Base-by-base conservation (phyloP, 2,113 vertebrate genomes). In the Sclerurus mexicanus region DNA sequence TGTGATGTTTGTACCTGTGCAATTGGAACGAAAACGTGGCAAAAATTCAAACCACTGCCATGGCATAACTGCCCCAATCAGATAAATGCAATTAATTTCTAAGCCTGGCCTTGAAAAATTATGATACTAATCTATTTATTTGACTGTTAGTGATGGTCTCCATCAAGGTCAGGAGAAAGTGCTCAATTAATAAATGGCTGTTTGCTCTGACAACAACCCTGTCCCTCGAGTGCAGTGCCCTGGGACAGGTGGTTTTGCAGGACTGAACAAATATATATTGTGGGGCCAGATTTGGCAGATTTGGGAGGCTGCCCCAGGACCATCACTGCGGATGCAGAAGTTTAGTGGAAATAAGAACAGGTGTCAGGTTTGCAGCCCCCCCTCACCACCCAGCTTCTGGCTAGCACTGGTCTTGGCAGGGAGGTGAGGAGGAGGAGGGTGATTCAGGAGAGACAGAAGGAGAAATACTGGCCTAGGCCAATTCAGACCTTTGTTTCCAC, bases 21-120 rank as follows among this genome's bases (percentile, higher is more conserved):
- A 96, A 95, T 42, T 68, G 69, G 62, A 72, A 86, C 73, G 58
- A 84, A 92, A 97, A 95, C 7, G 67, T 95, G 87, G 58, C 75
- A 68, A 95, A 91, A 75, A 59, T 9, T 8, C 74, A 82, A 90
- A 90, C 31, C 27, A 15, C 53, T 86, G 94, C 93, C 91, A 24
- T 5, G 56, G 94, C 85, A 91, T 31, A 87, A 2, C 81, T 94
- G 75, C 60, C 39, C 50, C 58, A 90, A 31, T 20, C 96, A 87
- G 68, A 91, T 39, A 80, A 97, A 81, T 31, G 35, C 96, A 97
- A 97, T 94, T 96, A 84, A 95, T 97, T 97, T 52, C 95, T 88
- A 68, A 87, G 84, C 53, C 67, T 47, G 81, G 76, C 94, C 92
- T 96, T 94, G 83, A 87, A 56, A 93, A 92, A 94, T 96, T 72